A percentile compares a stretch with the other conserved stretches of the same genome.
Evolutionary conservation across 2,113 vertebrate genomes (phyloP).

Genomic region (Etia nguti): DNA sequence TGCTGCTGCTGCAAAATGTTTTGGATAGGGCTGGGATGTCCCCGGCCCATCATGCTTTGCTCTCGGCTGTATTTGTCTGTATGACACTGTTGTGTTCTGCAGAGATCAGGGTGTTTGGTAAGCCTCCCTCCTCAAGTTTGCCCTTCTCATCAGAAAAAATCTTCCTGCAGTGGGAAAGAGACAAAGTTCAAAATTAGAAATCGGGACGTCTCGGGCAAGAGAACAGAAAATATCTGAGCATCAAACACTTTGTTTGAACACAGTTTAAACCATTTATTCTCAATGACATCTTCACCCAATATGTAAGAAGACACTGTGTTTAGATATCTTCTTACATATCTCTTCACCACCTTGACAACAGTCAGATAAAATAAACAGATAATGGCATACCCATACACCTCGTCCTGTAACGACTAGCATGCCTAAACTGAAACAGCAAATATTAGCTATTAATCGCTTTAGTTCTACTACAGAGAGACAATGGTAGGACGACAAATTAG

Average conservation of each 20-base stretch:
- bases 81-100: constrained; percentile 86
- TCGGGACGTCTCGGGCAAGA: not conserved
- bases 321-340: constrained; percentile 61
- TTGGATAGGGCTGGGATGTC: not conserved
- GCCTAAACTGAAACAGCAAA: not conserved
- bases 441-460: not conserved
- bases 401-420: not conserved
- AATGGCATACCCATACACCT: constrained; percentile 1
- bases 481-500: not conserved
- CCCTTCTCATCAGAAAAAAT: constrained; percentile 79
- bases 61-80: constrained; percentile 84
- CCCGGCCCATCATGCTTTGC: constrained; percentile 85
- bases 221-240: not conserved
- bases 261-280: constrained; percentile 29
- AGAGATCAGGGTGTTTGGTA: constrained; percentile 78
- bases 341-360: constrained; percentile 65
- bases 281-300: constrained; percentile 55
- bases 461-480: constrained; percentile 1
- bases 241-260: constrained; percentile 8
- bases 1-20: constrained; percentile 38
- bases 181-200: constrained; percentile 3
- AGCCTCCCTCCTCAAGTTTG: constrained; percentile 76
- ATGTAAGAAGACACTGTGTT: constrained; percentile 56
- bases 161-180: constrained; percentile 74
- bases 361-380: constrained; percentile 32